phyloP scores from a whole-genome alignment of 2,888 invertebrate genomes.

The Mycogona germanica region DNA sequence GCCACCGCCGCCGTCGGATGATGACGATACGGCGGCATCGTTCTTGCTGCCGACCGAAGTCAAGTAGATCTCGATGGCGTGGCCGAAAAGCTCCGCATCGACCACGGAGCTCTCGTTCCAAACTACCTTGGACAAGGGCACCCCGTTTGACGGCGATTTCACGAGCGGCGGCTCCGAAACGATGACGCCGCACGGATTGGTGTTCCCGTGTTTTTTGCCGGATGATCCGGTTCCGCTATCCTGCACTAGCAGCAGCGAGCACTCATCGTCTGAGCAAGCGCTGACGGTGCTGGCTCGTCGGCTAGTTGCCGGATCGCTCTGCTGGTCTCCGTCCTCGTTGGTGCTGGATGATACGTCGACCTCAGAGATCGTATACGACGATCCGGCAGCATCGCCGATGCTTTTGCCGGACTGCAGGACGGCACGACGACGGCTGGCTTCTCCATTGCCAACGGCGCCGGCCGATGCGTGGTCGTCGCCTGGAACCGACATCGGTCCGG shows the following conservation, averaged over 20 bases:
- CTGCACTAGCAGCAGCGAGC: constrained; percentile 9
- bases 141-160: neutral
- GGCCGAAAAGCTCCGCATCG: constrained; percentile 18
- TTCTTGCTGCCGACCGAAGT: constrained; percentile 6
- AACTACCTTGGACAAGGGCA: constrained; percentile 7
- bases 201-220: too few relatives aligned
- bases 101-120: constrained; percentile 20
- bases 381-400: too few relatives aligned
- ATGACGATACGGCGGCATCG: neutral
- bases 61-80: constrained; percentile 20
- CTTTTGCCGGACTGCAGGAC: too few relatives aligned
- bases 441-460: too few relatives aligned
- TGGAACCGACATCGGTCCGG: too few relatives aligned
- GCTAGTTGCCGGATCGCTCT: constrained; percentile 2
- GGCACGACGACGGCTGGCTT: too few relatives aligned
- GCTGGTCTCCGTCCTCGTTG: too few relatives aligned
- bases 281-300: constrained; percentile 9
- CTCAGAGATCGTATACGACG: too few relatives aligned
- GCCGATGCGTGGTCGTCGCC: too few relatives aligned
- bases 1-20: neutral
- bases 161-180: neutral
- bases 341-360: too few relatives aligned
- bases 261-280: constrained; percentile 10
- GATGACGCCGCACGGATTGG: neutral
- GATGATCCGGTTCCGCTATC: too few relatives aligned